Evolutionary conservation across 2,888 invertebrate species (phyloP).

Genomic region (Stenodema calcarata): DNA sequence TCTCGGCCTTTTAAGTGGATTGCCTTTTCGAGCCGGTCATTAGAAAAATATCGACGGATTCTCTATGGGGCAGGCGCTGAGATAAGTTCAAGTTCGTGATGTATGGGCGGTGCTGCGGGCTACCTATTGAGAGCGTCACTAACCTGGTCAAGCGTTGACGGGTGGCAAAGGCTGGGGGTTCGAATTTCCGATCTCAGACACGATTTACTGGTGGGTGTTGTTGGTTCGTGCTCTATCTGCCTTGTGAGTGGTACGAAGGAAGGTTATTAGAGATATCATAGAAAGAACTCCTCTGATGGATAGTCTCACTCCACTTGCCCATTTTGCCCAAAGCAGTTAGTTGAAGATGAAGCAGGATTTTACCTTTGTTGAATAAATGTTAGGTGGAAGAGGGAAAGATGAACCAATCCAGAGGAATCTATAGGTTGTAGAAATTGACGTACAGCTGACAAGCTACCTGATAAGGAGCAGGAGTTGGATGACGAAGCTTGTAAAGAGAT

Average conservation of each 20-base stretch:
- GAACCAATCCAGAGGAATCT: too few species aligned
- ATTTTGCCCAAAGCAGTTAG: too few species aligned
- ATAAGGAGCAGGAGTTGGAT: too few species aligned
- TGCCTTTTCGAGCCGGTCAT: slow-evolving; percentile 7
- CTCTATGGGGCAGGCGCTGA: neutral
- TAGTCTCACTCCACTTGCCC: too few species aligned
- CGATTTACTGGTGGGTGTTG: neutral
- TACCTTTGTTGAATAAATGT: too few species aligned
- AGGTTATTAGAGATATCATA: neutral
- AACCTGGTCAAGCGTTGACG: neutral
- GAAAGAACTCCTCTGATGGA: too few species aligned
- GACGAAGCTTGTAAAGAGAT: too few species aligned
- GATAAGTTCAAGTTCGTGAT: slow-evolving; percentile 11
- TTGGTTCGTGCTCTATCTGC: neutral
- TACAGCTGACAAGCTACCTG: too few species aligned
- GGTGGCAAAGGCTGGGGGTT: neutral
- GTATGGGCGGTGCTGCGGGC: neutral
- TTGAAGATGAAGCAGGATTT: too few species aligned
- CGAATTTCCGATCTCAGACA: neutral
- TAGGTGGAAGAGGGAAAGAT: too few species aligned
- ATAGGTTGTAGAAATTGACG: too few species aligned
- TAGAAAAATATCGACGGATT: slow-evolving; percentile 17
- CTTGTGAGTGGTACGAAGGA: neutral
- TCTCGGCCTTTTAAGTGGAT: slow-evolving; percentile 10
- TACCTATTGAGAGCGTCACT: neutral